These are phyloP conservation scores for Actias luna DNA, from an alignment of 2,888 invertebrate species.

Conservation along the genomic window DNA sequence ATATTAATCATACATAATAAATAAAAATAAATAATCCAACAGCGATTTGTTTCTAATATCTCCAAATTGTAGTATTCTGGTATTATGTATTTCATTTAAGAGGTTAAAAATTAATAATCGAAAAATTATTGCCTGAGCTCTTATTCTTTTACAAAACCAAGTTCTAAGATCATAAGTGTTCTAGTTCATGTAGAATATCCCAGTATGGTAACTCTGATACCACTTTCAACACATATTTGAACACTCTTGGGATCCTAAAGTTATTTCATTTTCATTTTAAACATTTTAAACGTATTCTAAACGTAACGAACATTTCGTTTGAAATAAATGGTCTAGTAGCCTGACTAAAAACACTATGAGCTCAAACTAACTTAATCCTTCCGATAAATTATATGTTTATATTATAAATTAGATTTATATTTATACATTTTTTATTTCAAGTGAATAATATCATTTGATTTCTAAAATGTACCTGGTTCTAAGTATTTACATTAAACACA, in stretches of 20 bases:
- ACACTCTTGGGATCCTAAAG: neutral
- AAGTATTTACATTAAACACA: neutral
- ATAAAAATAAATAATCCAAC: no score
- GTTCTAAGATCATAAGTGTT: neutral
- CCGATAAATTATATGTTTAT: neutral
- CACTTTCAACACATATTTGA: constrained; percentile 7
- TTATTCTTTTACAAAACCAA: neutral
- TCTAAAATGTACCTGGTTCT: neutral
- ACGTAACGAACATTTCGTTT: neutral
- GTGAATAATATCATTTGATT: neutral
- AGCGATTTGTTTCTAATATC: no score
- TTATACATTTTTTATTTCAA: neutral
- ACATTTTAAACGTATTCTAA: neutral
- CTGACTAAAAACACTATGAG: neutral
- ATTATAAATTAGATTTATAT: neutral
- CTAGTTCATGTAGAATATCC: neutral
- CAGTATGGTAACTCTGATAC: neutral
- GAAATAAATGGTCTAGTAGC: neutral
- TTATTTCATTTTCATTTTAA: neutral
- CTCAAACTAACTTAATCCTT: no score
- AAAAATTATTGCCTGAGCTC: neutral
- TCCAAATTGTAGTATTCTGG: no score
- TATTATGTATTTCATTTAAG: no score
- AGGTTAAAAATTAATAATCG: no score
- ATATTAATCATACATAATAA: no score